Evolutionary conservation across 1,140 invertebrate species (phyloP).

Genomic region (Muscidifurax raptorellus): DNA sequence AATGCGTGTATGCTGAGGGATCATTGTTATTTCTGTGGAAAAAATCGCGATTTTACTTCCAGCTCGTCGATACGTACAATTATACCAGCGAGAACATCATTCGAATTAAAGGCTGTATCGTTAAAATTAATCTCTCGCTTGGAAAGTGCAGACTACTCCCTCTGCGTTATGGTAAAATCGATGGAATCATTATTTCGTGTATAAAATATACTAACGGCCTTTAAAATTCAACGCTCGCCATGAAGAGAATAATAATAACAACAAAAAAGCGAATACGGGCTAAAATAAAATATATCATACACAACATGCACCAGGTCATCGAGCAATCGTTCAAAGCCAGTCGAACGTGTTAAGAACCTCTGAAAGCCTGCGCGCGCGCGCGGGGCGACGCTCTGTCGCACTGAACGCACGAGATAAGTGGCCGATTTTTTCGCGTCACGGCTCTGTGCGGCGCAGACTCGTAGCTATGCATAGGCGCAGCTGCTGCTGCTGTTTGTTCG

Average conservation of each 20-base stretch:
- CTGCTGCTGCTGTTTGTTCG: background rate
- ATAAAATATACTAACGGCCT: no score
- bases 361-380: background rate
- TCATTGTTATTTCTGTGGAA: background rate
- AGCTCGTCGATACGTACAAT: background rate
- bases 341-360: constrained; percentile 27
- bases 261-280: no score
- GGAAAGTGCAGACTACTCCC: background rate
- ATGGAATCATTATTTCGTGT: no score
- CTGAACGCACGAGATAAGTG: constrained; percentile 18
- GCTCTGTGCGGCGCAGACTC: background rate
- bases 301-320: background rate
- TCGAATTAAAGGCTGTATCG: background rate
- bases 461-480: background rate
- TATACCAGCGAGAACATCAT: background rate
- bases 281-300: no score
- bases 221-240: no score
- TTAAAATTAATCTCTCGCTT: background rate
- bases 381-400: background rate
- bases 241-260: no score
- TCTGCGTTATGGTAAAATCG: no score
- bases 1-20: background rate
- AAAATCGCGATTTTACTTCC: background rate
- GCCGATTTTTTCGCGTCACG: constrained; percentile 42
- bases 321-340: constrained; percentile 46